A percentile compares a stretch with the other conserved stretches of the same genome.
phyloP scores from a whole-genome alignment of 2,113 vertebrate genomes.

The Pangasianodon gigas region DNA sequence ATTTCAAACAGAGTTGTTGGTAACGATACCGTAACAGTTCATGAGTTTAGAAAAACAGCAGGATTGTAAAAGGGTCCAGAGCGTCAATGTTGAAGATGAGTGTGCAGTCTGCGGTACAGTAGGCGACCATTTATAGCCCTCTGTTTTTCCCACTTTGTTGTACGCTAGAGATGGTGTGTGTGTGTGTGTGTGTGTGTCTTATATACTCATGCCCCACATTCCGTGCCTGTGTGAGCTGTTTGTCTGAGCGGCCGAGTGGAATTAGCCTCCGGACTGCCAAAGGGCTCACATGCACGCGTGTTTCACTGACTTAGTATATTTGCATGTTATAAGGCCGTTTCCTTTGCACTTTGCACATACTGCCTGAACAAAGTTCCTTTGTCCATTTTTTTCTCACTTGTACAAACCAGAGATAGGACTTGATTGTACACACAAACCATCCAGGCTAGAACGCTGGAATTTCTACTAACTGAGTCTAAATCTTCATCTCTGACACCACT shows the following conservation, averaged over 20 bases:
- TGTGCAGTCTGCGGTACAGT: slow-evolving; percentile 26
- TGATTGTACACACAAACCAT: neutral
- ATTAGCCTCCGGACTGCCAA: slow-evolving; percentile 50
- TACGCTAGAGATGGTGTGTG: neutral
- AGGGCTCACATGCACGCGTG: slow-evolving; percentile 34
- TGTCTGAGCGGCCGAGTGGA: slow-evolving; percentile 49
- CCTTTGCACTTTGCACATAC: neutral
- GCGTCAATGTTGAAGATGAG: neutral
- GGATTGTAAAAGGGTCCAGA: slow-evolving; percentile 17
- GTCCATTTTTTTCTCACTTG: slow-evolving; percentile 1
- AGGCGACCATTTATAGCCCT: slow-evolving; percentile 45
- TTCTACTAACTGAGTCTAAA: neutral
- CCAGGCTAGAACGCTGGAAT: neutral
- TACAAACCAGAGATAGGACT: neutral
- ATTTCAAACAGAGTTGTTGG: neutral
- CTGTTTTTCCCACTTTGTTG: slow-evolving; percentile 32
- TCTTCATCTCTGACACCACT: slow-evolving; percentile 7
- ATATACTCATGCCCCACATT: slow-evolving; percentile 44
- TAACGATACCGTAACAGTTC: neutral
- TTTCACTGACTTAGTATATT: slow-evolving; percentile 36
- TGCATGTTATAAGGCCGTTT: slow-evolving; percentile 34
- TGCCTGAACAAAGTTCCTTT: slow-evolving; percentile 10
- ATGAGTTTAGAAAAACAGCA: neutral
- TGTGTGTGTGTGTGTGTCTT: slow-evolving; percentile 19
- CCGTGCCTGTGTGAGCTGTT: slow-evolving; percentile 47